Evolutionary conservation across 53 echinoderm and acorn worm species (phyloP), one percentile per base, ranked within the genome.

Genomic region (Patiria pectinifera): DNA sequence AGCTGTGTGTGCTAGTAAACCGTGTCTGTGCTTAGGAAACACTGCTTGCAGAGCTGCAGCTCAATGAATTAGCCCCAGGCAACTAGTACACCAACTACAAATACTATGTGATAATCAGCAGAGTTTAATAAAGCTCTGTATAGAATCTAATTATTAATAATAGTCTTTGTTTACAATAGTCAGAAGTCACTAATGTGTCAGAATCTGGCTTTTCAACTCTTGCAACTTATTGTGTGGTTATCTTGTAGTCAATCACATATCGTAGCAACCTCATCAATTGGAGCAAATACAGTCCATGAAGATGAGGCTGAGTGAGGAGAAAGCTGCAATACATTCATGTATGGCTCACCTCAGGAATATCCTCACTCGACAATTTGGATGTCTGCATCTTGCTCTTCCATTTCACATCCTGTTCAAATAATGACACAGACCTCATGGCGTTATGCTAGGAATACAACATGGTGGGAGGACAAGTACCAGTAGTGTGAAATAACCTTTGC

Each of bases 281-380:
- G 85, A 69, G 45, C 19, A 69, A 26, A 26, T 14, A 63, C 60
- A 83, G n/a, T 83, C 60, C 25, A 35, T 35, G 35, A 35, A 35
- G 16, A n/a, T 26, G 16, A 4, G 13, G 45, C 4, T 26, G 10
- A 2, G 43, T 16, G 16, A 7, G 26, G 47, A 10, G 22, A 18
- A 6, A 45, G 22, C 48, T 45, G 4, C 6, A n/a, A 74, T 4
- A 6, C 18, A 71, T 86, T 11, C 58, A 13, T 8, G 9, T 66
- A 4, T 13, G 61, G 84, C 63, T 87, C 82, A 96, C 96, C 92
- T 96, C 96, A 24, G 96, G 96, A 82, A 92, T 91, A 61, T 83
- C 47, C 26, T 89, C 87, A 14, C 24, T 49, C 12, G 48, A 75
- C n/a, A 87, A 21, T 2, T 72, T 48, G 35, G 87, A 72, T 47